Percentiles rank a stretch among this genome's conserved stretches.
Conservation (phyloP, 2,888 invertebrate genomes). For the Heliconius hortense region DNA sequence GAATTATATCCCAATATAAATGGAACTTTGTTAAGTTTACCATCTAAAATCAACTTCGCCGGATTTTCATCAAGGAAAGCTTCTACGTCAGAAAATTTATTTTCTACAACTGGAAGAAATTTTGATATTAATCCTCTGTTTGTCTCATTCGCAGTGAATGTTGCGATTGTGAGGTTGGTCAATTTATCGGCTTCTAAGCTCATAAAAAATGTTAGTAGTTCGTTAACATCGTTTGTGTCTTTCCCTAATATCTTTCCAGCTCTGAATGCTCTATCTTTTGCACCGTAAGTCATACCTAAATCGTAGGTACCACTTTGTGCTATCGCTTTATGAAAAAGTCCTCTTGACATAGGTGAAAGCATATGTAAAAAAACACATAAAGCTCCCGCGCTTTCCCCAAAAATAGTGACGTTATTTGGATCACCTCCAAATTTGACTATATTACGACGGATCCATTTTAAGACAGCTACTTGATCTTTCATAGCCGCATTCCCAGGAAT, state of each 20-base stretch:
- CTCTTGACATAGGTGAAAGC: conserved; percentile 68
- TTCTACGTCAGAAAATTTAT: conserved; percentile 51
- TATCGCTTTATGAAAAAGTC: conserved; percentile 69
- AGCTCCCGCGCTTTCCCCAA: conserved; percentile 72
- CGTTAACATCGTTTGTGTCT: conserved; percentile 35
- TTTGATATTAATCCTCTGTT: conserved; percentile 55
- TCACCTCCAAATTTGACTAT: conserved; percentile 64
- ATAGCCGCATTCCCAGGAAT: conserved; percentile 69
- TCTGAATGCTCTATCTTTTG: conserved; percentile 53
- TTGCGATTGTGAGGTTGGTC: conserved; percentile 49
- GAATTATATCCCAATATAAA: conserved; percentile 62
- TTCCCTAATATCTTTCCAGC: conserved; percentile 56
- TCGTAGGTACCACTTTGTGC: conserved; percentile 65
- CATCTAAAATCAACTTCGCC: conserved; percentile 48
- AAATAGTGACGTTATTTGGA: conserved; percentile 63
- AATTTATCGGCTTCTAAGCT: conserved; percentile 53
- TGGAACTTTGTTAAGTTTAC: conserved; percentile 56
- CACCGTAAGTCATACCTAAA: conserved; percentile 44
- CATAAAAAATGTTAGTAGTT: conserved; percentile 47
- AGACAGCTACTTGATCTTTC: conserved; percentile 65
- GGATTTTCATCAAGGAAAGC: conserved; percentile 57
- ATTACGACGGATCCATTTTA: conserved; percentile 62
- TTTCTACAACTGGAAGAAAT: conserved; percentile 62
- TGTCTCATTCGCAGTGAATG: conserved; percentile 56
- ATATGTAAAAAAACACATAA: conserved; percentile 64